Conservation (phyloP, 1,140 invertebrate species). For the Drosophila nigrodunni region DNA sequence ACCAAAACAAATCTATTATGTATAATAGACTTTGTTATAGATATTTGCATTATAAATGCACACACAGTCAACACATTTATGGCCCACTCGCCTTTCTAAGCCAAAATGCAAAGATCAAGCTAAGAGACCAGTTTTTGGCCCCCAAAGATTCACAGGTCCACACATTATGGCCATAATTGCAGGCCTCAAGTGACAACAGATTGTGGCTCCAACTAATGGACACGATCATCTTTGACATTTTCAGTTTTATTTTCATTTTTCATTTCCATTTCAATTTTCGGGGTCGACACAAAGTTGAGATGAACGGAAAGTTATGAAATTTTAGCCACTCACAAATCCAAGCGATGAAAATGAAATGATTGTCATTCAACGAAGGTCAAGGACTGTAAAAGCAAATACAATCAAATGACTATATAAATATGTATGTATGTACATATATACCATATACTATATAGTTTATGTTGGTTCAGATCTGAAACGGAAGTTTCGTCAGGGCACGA, state of each 20-base stretch:
- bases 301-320: constrained; percentile 35
- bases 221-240: constrained; percentile 60
- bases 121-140: constrained; percentile 1
- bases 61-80: background rate
- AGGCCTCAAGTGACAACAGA: constrained; percentile 31
- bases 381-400: constrained; percentile 10
- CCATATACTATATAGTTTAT: constrained; percentile 1
- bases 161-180: constrained; percentile 19
- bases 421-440: background rate
- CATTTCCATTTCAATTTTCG: constrained; percentile 56
- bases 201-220: constrained; percentile 36
- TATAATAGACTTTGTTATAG: constrained; percentile 51
- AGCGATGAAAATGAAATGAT: constrained; percentile 22
- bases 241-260: constrained; percentile 59
- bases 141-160: background rate
- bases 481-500: constrained; percentile 28
- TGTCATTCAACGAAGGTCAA: constrained; percentile 32
- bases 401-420: too few species aligned
- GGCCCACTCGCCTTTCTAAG: constrained; percentile 57
- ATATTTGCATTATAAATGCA: constrained; percentile 63
- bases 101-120: constrained; percentile 4
- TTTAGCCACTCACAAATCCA: constrained; percentile 12
- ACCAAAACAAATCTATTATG: constrained; percentile 40
- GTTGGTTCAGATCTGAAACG: constrained; percentile 2
- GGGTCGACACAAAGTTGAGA: constrained; percentile 29